phyloP scores from a whole-genome alignment of 2,888 invertebrate genomes.

The Myopa tessellatipennis region DNA sequence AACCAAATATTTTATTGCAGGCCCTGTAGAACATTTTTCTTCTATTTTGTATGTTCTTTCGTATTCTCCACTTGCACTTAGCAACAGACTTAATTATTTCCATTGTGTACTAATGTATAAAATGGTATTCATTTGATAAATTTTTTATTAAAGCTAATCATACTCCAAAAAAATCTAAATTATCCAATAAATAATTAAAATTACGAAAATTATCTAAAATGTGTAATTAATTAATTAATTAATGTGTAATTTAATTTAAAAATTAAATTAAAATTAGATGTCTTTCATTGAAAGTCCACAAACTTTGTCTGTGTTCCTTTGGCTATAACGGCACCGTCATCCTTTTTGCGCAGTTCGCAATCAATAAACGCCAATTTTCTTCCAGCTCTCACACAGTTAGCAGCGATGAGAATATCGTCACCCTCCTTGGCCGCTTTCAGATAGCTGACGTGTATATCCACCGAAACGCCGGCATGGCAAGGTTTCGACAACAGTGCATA shows the following conservation, averaged over 20 bases:
- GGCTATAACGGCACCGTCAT: conserved; percentile 79
- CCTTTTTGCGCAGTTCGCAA: conserved; percentile 82
- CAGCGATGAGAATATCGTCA: conserved; percentile 82
- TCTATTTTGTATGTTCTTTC: no score
- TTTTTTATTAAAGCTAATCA: background rate
- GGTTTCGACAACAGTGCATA: conserved; percentile 80
- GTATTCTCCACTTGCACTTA: no score
- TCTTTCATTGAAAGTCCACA: conserved; percentile 58
- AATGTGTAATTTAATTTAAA: background rate
- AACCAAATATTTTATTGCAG: no score
- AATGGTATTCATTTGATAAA: background rate
- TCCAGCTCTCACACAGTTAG: conserved; percentile 81
- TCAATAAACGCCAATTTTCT: conserved; percentile 84
- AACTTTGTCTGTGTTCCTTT: conserved; percentile 89
- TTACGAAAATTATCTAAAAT: background rate
- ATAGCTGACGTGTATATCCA: conserved; percentile 87
- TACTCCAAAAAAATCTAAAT: background rate
- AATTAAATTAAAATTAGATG: background rate
- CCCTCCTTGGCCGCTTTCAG: conserved; percentile 81
- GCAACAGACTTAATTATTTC: no score
- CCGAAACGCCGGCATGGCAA: conserved; percentile 80
- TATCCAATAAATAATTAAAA: background rate
- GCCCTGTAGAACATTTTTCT: no score
- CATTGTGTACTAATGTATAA: no score
- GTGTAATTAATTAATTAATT: no score